Base-by-base conservation (phyloP, 1,140 invertebrate genomes). In the Caenorhabditis brenneri region DNA sequence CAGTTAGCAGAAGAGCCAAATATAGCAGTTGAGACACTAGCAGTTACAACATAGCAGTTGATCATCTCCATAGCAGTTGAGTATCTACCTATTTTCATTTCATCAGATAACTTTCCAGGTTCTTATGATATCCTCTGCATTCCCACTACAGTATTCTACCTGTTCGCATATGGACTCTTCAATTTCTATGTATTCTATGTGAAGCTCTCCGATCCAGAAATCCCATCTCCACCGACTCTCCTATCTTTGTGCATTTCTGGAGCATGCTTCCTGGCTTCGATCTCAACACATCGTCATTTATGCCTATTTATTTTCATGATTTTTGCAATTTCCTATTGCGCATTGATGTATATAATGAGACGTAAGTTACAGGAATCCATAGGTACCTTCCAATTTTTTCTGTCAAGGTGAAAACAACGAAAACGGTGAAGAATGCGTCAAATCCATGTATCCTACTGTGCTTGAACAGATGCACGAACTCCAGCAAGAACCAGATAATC, bases 111-210 rank as follows among this genome's bases (percentile, higher is more conserved):
- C n/a, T 65, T 36, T 74, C 33, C 29, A 74, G 65, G 65, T 22
- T 74, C 65, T 29, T 74, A 74, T 29, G 65, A 74, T 22, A 46
- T 74, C n/a, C 65, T 74, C 10, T 74, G 65, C 36, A 74, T 74
- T 31, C 65, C 65, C 4, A 46, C n/a, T 12, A 74, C 65, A 22
- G 65, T 74, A 27, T 74, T 74, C 65, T 74, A 74, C 22, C 15
- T 74, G 10, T 74, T 74, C n/a, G 65, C 65, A 1, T 74, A 74
- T 24, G 65, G 36, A 2, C 65, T 74, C 5, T 74, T 74, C 65
- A 74, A 74, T 42, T 74, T 74, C 36, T 74, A 74, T 24, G 65
- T 74, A 3, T 74, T 74, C 36, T 36, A 42, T 10, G 65, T 74
- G n/a, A 74, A 74, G n/a, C 36, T 74, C 9, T 74, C 65, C 19